phyloP scores from a whole-genome alignment of 1,140 invertebrate genomes.

The Dreissena polymorpha region DNA sequence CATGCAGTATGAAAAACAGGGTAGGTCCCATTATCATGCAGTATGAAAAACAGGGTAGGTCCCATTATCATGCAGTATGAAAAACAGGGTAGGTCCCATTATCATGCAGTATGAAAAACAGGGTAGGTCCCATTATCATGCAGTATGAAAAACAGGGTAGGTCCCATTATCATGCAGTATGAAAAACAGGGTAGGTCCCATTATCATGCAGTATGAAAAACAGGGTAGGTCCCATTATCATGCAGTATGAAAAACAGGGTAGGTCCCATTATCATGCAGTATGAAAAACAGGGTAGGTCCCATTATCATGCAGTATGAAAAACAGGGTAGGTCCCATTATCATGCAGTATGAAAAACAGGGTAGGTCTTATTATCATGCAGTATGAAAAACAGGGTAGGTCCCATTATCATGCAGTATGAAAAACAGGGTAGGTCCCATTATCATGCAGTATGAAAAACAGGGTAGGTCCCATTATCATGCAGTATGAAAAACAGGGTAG shows the following conservation, averaged over 20 bases:
- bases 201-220: not conserved
- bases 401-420: not conserved
- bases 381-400: not conserved
- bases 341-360: not conserved
- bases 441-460: not conserved
- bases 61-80: slow-evolving; percentile 97
- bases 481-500: slow-evolving; percentile 1
- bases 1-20: not conserved
- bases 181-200: not conserved
- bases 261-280: not conserved
- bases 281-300: no score
- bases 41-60: slow-evolving; percentile 81
- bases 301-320: not conserved
- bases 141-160: slow-evolving; percentile 94
- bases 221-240: not conserved
- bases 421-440: not conserved
- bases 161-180: not conserved
- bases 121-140: slow-evolving; percentile 87
- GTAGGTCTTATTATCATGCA: no score
- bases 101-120: not conserved
- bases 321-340: not conserved
- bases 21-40: not conserved
- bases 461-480: not conserved
- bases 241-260: not conserved
- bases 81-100: slow-evolving; percentile 85